phyloP scores from a whole-genome alignment of 2,888 invertebrate genomes.

The Polydrusus tereticollis region DNA sequence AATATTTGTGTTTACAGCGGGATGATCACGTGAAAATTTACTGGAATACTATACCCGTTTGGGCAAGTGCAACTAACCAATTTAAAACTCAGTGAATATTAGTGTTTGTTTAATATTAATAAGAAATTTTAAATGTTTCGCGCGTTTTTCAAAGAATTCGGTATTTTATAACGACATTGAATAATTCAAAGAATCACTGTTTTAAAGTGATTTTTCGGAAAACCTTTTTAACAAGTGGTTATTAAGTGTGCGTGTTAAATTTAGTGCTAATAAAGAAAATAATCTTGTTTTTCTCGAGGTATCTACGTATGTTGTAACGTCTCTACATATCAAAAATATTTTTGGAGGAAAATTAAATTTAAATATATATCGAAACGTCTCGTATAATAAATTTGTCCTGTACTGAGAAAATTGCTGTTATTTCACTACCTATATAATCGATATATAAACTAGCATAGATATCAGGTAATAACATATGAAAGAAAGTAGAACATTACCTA shows the following conservation, averaged over 20 bases:
- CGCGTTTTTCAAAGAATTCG: not conserved
- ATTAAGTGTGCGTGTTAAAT: not conserved
- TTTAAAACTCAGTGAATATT: not conserved
- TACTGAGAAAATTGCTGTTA: not conserved
- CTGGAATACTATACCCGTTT: not conserved
- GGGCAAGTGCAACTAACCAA: not conserved
- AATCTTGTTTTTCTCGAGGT: not conserved
- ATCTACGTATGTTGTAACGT: not conserved
- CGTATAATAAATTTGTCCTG: not conserved
- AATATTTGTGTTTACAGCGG: not conserved
- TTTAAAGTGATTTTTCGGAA: not conserved
- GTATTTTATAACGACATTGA: not conserved
- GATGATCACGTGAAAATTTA: not conserved
- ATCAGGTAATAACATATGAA: not conserved
- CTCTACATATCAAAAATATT: slow-evolving; percentile 11
- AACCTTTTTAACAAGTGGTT: not conserved
- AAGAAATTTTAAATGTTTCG: not conserved
- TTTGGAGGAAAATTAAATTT: not conserved
- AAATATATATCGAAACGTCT: not conserved
- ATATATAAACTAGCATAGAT: not conserved
- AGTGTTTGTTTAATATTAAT: not conserved
- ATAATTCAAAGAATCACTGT: not conserved
- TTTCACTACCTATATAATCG: not conserved
- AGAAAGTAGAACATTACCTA: not conserved
- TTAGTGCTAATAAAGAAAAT: not conserved